Base-by-base conservation (phyloP, 2,888 invertebrate genomes). In the Gortyna flavago region DNA sequence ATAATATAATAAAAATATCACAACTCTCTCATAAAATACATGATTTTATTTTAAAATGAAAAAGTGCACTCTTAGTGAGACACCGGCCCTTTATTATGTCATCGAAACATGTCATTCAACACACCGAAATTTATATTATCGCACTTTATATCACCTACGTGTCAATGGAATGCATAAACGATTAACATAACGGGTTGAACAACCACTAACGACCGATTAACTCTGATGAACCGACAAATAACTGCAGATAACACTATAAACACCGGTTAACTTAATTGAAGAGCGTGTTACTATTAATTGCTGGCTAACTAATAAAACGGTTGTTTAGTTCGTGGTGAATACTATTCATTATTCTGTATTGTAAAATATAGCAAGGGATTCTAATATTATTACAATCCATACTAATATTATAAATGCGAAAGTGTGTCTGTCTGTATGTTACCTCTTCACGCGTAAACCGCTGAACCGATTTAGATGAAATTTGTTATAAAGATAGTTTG, bases 221-320 rank as follows among this genome's bases (percentile, higher is more conserved):
- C 73, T 76, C 73, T 71, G 78, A 74, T 80, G 73, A 83, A 79
- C 74, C 77, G 78, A 80, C 81, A 70, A 78, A 81, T 87, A 85
- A 80, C 86, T 75, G 80, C 68, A 77, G 75, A 68, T 80, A 67
- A 72, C 41, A 70, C 75, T 73, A 71, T 75, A 85, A 75, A 67
- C 51, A 68, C 75, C 80, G 73, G 80, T 75, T 80, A 69, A 74
- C 21, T 18, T 86, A 67, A 84, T 72, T 73, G 74, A 57, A n/a
- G 25, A 59, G 59, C 64, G 41, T 65, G 66, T 61, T 64, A 62
- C 57, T 68, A 59, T 75, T 74, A 75, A 65, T 65, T 72, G 73
- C 16, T 68, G 2, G n/a, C 38, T 65, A n/a, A 57, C 41, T 73
- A 8, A 73, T 83, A 35, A 54, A 72, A 80, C 77, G 18, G 72